Evolutionary conservation across 2,888 invertebrate genomes (phyloP).

Genomic region (Tipula lateralis): DNA sequence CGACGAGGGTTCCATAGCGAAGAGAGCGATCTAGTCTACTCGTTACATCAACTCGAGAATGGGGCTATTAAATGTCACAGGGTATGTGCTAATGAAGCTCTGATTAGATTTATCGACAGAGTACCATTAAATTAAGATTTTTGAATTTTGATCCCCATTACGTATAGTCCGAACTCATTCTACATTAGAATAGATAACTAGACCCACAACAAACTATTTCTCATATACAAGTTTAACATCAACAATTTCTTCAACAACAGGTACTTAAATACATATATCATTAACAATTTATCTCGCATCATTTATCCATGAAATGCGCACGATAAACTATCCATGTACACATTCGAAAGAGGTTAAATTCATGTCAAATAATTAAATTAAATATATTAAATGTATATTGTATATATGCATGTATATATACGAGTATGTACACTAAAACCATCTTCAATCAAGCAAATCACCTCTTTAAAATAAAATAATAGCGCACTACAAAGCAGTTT

Average conservation of each 20-base stretch:
- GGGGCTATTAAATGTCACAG: too few species aligned
- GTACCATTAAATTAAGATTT: too few species aligned
- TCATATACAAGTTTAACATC: too few species aligned
- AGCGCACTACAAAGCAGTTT: conserved; percentile 19
- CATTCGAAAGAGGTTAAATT: neutral
- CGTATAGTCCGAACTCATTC: too few species aligned
- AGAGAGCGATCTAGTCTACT: too few species aligned
- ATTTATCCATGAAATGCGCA: neutral
- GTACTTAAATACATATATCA: neutral
- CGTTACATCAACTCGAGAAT: too few species aligned
- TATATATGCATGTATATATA: neutral
- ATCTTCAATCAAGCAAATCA: conserved; percentile 19
- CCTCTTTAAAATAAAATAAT: conserved; percentile 24
- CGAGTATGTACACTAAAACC: neutral
- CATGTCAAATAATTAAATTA: conserved; percentile 24
- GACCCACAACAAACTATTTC: neutral
- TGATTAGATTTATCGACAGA: too few species aligned
- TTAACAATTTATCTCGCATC: conserved; percentile 11
- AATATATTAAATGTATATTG: neutral
- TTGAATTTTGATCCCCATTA: too few species aligned
- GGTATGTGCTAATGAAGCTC: too few species aligned
- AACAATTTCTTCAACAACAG: neutral
- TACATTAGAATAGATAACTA: too few species aligned
- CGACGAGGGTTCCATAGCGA: too few species aligned
- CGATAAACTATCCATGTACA: neutral